Evolutionary conservation across 2,797 vertebrate species (phyloP).

Genomic region (Pipistrellus pygmaeus): DNA sequence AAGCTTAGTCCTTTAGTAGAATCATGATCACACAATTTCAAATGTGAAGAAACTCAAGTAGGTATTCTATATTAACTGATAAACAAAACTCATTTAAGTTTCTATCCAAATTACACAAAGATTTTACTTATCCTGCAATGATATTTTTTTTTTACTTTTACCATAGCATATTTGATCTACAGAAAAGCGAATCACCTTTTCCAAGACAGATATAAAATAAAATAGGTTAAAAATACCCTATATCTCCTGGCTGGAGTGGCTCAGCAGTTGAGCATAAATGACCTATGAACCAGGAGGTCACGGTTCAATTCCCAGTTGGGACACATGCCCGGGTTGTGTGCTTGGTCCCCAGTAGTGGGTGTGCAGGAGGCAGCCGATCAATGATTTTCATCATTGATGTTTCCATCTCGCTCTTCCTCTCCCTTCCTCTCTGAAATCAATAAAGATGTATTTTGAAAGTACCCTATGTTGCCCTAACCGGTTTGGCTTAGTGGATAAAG

Average conservation of each 20-base stretch:
- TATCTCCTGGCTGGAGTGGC: background rate
- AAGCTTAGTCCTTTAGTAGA: conserved; percentile 51
- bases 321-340: too few species aligned
- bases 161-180: conserved; percentile 32
- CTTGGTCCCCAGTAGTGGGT: too few species aligned
- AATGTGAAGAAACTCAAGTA: conserved; percentile 17
- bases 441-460: conserved; percentile 28
- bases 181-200: conserved; percentile 63
- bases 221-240: conserved; percentile 51
- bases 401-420: too few species aligned
- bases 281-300: too few species aligned
- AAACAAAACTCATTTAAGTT: conserved; percentile 25
- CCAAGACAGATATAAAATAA: conserved; percentile 63
- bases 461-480: background rate
- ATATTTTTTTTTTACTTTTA: conserved; percentile 47
- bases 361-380: too few species aligned
- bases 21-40: conserved; percentile 4
- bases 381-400: too few species aligned
- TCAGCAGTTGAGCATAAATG: too few species aligned
- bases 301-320: too few species aligned
- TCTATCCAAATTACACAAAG: conserved; percentile 66
- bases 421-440: too few species aligned
- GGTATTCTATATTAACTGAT: conserved; percentile 15
- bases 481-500: too few species aligned
- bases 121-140: conserved; percentile 40